Evolutionary conservation across 1,140 invertebrate genomes (phyloP).

Genomic region (Drosophila tsacasi): DNA sequence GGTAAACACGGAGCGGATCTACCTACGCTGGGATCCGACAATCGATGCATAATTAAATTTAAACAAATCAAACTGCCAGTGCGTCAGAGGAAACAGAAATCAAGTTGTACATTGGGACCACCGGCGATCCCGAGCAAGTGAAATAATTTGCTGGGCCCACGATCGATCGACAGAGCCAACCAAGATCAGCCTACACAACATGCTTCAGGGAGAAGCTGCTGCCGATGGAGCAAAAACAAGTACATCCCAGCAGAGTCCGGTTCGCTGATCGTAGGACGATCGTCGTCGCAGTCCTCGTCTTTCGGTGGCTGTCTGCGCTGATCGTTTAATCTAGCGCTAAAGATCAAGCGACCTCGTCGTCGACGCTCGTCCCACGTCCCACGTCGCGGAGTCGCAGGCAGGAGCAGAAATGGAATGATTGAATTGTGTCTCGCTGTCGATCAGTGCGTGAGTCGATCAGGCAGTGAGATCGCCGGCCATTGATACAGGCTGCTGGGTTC

Average conservation of each 20-base stretch:
- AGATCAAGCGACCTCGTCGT: slow-evolving; percentile 74
- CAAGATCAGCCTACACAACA: slow-evolving; percentile 63
- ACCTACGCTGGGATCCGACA: slow-evolving; percentile 63
- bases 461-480: slow-evolving; percentile 58
- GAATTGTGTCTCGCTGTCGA: slow-evolving; percentile 83
- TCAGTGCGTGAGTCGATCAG: slow-evolving; percentile 65
- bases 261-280: slow-evolving; percentile 37
- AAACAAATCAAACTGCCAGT: slow-evolving; percentile 83
- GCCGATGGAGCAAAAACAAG: slow-evolving; percentile 49
- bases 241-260: slow-evolving; percentile 21
- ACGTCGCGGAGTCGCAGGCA: slow-evolving; percentile 24
- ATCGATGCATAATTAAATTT: slow-evolving; percentile 84
- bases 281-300: slow-evolving; percentile 30
- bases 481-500: slow-evolving; percentile 44
- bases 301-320: slow-evolving; percentile 59
- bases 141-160: slow-evolving; percentile 76
- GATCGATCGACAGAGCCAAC: slow-evolving; percentile 23
- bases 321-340: slow-evolving; percentile 83
- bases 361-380: slow-evolving; percentile 43
- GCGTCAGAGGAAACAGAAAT: slow-evolving; percentile 79
- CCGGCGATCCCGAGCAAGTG: slow-evolving; percentile 65
- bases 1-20: slow-evolving; percentile 22
- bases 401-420: slow-evolving; percentile 68
- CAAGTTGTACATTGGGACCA: slow-evolving; percentile 81
- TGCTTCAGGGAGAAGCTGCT: slow-evolving; percentile 8